Evolutionary conservation across 2,888 invertebrate species (phyloP).

Genomic region (Xestia xanthographa): DNA sequence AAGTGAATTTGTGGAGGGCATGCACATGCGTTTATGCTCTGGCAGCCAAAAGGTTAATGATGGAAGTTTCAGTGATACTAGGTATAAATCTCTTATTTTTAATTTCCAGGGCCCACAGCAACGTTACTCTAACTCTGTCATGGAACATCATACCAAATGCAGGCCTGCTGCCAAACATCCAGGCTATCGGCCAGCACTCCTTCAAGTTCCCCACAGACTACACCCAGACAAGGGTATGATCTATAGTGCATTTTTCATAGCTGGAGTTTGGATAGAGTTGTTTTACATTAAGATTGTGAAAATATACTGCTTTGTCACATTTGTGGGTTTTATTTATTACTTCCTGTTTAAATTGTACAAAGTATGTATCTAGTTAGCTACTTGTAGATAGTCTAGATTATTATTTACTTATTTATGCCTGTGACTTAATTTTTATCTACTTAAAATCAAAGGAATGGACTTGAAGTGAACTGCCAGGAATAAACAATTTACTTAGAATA

Average conservation of each 20-base stretch:
- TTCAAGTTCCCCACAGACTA: constrained; percentile 98
- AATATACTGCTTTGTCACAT: constrained; percentile 74
- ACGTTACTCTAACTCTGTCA: constrained; percentile 97
- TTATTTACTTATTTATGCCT: constrained; percentile 7
- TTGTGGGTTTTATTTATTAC: constrained; percentile 70
- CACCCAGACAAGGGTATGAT: constrained; percentile 91
- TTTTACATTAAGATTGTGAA: constrained; percentile 75
- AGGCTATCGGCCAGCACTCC: constrained; percentile 95
- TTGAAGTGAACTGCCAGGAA: constrained; percentile 12
- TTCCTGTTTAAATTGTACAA: constrained; percentile 46
- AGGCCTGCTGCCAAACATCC: constrained; percentile 97
- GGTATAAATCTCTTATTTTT: constrained; percentile 55
- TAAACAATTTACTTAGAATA: constrained; percentile 17
- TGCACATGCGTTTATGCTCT: no score
- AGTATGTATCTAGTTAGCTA: constrained; percentile 4
- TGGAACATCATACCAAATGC: constrained; percentile 99
- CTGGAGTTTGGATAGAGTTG: constrained; percentile 56
- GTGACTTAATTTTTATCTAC: constrained; percentile 17
- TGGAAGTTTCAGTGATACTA: background rate
- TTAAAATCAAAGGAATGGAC: constrained; percentile 24
- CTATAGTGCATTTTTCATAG: constrained; percentile 65
- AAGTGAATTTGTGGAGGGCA: no score
- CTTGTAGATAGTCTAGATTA: constrained; percentile 18
- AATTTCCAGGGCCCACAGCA: constrained; percentile 95
- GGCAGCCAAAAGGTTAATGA: no score